Conservation (phyloP, 1,140 invertebrate genomes). For the Calycopis cecrops region DNA sequence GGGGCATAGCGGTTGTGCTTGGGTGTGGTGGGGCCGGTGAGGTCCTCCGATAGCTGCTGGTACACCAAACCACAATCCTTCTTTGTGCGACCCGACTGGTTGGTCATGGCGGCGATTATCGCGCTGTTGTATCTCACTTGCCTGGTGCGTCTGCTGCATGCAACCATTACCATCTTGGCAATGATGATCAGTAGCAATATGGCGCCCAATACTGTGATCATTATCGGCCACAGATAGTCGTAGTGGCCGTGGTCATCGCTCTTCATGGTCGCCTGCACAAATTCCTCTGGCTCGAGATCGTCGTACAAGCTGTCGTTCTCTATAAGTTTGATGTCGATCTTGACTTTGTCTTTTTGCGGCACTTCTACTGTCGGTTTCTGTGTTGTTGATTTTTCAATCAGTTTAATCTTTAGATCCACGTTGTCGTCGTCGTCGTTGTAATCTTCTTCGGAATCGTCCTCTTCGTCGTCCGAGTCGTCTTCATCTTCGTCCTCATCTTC, state of each 20-base stretch:
- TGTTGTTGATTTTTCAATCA: conserved; percentile 44
- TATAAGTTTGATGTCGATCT: conserved; percentile 57
- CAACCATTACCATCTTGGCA: conserved; percentile 66
- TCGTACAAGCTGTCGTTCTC: conserved; percentile 55
- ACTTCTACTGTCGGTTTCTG: conserved; percentile 28
- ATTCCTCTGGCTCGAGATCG: conserved; percentile 57
- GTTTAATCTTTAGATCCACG: conserved; percentile 56
- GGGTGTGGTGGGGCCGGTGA: conserved; percentile 74
- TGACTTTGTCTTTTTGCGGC: conserved; percentile 52
- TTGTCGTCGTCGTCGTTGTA: conserved; percentile 54
- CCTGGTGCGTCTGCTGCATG: conserved; percentile 69
- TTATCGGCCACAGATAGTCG: conserved; percentile 66
- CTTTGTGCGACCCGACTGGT: conserved; percentile 53
- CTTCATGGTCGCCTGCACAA: conserved; percentile 47
- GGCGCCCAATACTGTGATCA: conserved; percentile 64
- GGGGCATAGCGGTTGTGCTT: conserved; percentile 76
- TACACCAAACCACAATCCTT: conserved; percentile 76
- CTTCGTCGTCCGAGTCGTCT: conserved; percentile 49
- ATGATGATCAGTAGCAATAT: conserved; percentile 70
- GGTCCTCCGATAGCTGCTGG: conserved; percentile 77
- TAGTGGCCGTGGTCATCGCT: conserved; percentile 67
- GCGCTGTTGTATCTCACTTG: conserved; percentile 75
- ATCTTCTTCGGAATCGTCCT: conserved; percentile 44
- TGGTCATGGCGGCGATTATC: conserved; percentile 65
- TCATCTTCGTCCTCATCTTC: conserved; percentile 44